These are phyloP conservation scores for Tympanuchus pallidicinctus DNA, from an alignment of 2,113 vertebrate species.

Conservation along the genomic window DNA sequence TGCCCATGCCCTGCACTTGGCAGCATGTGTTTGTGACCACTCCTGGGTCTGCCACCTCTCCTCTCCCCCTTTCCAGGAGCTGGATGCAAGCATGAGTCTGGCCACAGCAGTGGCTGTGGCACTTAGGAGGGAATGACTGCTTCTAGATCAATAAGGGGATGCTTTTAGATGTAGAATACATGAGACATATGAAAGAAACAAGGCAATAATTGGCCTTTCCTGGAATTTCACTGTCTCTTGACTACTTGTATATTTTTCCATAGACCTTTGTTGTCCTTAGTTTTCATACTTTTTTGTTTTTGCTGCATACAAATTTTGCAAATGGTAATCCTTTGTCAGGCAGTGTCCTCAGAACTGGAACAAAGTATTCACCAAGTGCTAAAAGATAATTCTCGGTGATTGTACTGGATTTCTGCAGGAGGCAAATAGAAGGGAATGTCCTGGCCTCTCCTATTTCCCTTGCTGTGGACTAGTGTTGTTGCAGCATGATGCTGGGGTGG, in stretches of 20 bases:
- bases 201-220: not conserved
- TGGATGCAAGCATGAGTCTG: not conserved
- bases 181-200: fast-evolving
- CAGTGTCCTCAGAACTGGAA: not conserved
- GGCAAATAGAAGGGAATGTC: not conserved
- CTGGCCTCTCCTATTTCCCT: not conserved
- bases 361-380: not conserved
- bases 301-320: not conserved
- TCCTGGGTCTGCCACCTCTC: not conserved
- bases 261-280: not conserved
- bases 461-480: not conserved
- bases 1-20: not conserved
- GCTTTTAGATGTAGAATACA: not conserved
- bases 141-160: not conserved
- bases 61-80: not conserved
- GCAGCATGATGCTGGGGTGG: not conserved
- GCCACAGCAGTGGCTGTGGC: not conserved
- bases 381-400: not conserved
- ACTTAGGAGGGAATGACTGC: fast-evolving
- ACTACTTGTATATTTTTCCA: not conserved
- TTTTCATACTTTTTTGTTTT: not conserved
- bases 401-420: not conserved
- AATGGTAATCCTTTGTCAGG: not conserved
- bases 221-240: not conserved
- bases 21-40: fast-evolving